Percentiles rank a stretch among this genome's conserved stretches.
These are phyloP conservation scores for Danaus plexippus DNA, from an alignment of 1,140 invertebrate species.

Conservation along the genomic window DNA sequence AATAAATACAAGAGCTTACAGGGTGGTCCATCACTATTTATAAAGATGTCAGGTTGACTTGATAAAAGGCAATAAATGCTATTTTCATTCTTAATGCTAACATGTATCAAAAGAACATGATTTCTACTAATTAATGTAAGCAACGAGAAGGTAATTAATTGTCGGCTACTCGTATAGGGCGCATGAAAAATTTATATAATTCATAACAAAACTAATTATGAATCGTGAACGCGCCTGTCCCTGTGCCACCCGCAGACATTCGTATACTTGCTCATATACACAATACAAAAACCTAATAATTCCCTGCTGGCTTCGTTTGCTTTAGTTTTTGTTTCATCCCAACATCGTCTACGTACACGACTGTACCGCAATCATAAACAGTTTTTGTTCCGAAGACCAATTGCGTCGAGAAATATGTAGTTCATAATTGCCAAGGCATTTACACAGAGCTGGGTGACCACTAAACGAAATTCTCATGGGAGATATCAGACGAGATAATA, in stretches of 20 bases:
- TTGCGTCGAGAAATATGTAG: slow-evolving; percentile 31
- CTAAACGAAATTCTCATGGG: slow-evolving; percentile 23
- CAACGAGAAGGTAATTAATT: slow-evolving; percentile 64
- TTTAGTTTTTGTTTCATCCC: slow-evolving; percentile 31
- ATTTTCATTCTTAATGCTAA: slow-evolving; percentile 24
- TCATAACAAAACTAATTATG: slow-evolving; percentile 67
- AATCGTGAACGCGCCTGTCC: slow-evolving; percentile 43
- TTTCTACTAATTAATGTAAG: slow-evolving; percentile 60
- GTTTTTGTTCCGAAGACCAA: slow-evolving; percentile 40
- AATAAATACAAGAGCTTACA: slow-evolving; percentile 25
- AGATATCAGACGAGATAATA: slow-evolving; percentile 13
- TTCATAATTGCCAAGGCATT: slow-evolving; percentile 27
- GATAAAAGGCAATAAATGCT: slow-evolving; percentile 7
- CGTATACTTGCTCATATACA: slow-evolving; percentile 24
- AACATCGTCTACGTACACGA: slow-evolving; percentile 32
- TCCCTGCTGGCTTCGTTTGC: slow-evolving; percentile 37
- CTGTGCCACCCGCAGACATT: slow-evolving; percentile 56
- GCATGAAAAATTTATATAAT: slow-evolving; percentile 69
- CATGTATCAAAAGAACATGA: slow-evolving; percentile 40
- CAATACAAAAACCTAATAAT: slow-evolving; percentile 47
- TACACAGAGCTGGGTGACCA: slow-evolving; percentile 14
- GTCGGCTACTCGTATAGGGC: slow-evolving; percentile 48
- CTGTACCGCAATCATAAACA: slow-evolving; percentile 40
- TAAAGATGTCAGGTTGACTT: slow-evolving; percentile 14
- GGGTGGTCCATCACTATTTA: slow-evolving; percentile 40